These are phyloP conservation scores for Amphipyra tragopoginis DNA, from an alignment of 2,888 invertebrate genomes.

Conservation along the genomic window DNA sequence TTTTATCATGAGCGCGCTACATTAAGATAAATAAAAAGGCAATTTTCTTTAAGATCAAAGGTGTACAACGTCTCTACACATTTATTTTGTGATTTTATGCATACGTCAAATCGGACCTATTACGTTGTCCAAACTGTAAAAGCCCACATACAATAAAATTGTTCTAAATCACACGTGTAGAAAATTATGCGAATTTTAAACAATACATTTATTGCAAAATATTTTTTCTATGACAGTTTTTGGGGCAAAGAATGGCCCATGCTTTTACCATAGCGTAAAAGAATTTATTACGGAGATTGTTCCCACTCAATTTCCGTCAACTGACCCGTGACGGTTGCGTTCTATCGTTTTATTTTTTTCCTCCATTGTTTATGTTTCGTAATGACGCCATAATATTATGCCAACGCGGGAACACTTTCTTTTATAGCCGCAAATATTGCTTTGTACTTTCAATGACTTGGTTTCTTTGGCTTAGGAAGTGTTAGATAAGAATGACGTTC, in stretches of 20 bases:
- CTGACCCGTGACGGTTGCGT: constrained; percentile 75
- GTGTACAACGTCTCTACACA: no score
- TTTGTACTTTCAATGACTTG: constrained; percentile 45
- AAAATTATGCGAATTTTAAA: constrained; percentile 37
- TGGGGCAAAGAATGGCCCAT: constrained; percentile 29
- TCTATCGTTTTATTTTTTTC: constrained; percentile 62
- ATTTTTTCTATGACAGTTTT: constrained; percentile 33
- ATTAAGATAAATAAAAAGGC: no score
- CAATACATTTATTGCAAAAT: constrained; percentile 37
- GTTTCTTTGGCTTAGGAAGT: constrained; percentile 33
- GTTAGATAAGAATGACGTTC: constrained; percentile 23
- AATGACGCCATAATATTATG: constrained; percentile 69
- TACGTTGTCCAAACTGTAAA: no score
- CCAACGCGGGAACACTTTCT: constrained; percentile 69
- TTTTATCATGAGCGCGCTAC: no score
- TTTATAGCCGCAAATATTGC: constrained; percentile 57
- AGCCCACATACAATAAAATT: constrained; percentile 46
- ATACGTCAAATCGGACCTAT: no score
- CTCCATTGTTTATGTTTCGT: constrained; percentile 73
- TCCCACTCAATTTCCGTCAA: constrained; percentile 69
- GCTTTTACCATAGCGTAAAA: constrained; percentile 28
- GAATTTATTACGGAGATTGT: constrained; percentile 42
- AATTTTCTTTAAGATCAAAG: no score
- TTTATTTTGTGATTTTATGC: no score
- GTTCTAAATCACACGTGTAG: constrained; percentile 32